A percentile compares a stretch with the other conserved stretches of the same genome.
These are phyloP conservation scores for Kryptolebias marmoratus DNA, from an alignment of 2,113 vertebrate genomes.

Conservation along the genomic window DNA sequence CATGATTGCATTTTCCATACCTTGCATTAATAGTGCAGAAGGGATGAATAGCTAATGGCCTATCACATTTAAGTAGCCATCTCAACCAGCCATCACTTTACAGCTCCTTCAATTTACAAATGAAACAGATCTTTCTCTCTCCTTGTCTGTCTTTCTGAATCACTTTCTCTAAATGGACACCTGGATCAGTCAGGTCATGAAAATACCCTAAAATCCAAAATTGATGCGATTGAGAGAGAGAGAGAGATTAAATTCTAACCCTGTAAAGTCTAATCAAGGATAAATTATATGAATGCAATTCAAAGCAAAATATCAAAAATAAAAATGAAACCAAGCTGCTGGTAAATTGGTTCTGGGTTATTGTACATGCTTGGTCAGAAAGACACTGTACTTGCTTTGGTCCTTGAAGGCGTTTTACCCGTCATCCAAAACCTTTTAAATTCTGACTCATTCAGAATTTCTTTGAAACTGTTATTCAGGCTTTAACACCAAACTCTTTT, in stretches of 20 bases:
- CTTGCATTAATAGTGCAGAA: conserved; percentile 66
- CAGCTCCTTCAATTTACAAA: conserved; percentile 68
- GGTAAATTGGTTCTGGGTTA: neutral
- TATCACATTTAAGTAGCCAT: conserved; percentile 76
- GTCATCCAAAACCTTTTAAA: neutral
- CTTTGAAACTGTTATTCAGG: neutral
- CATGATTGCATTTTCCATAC: conserved; percentile 77
- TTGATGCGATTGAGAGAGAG: conserved; percentile 1
- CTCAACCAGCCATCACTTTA: conserved; percentile 65
- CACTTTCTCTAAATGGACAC: conserved; percentile 36
- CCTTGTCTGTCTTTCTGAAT: conserved; percentile 23
- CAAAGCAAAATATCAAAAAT: neutral
- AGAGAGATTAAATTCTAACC: neutral
- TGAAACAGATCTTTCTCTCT: conserved; percentile 57
- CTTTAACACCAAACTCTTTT: neutral
- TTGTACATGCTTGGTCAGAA: neutral
- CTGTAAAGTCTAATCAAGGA: neutral
- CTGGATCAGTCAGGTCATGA: conserved; percentile 15
- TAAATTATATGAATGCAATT: neutral
- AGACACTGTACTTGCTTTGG: neutral
- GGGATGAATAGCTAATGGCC: conserved; percentile 70
- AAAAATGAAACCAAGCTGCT: neutral
- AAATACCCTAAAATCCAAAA: conserved; percentile 13
- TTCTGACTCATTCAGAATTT: neutral
- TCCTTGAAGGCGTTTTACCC: neutral